Evolutionary conservation across 1,140 invertebrate genomes (phyloP).

Genomic region (Pseudobourletiella spinata): DNA sequence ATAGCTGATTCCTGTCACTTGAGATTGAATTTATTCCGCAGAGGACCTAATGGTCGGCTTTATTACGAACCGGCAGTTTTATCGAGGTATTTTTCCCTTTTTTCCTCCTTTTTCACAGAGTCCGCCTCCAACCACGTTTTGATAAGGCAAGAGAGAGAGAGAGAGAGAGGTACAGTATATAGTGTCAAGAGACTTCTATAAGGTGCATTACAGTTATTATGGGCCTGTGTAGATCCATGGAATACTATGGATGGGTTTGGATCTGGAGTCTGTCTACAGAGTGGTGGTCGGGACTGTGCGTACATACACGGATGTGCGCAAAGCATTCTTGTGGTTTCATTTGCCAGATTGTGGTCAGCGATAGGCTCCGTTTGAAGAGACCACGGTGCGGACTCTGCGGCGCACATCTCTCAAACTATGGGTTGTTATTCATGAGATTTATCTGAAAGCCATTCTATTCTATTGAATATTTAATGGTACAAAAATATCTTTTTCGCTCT

Average conservation of each 20-base stretch:
- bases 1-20: neutral
- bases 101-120: neutral
- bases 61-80: neutral
- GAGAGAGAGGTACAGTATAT: neutral
- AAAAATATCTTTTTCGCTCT: neutral
- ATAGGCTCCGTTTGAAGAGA: neutral
- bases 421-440: constrained; percentile 16
- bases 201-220: too few relatives aligned
- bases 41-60: constrained; percentile 5
- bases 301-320: too few relatives aligned
- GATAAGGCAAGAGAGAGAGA: neutral
- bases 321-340: constrained; percentile 9
- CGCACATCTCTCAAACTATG: neutral
- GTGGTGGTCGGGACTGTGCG: constrained; percentile 6
- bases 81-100: neutral
- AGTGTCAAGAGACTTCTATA: too few relatives aligned
- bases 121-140: neutral
- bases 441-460: constrained; percentile 5
- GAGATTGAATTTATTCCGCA: constrained; percentile 9
- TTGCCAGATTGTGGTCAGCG: constrained; percentile 8
- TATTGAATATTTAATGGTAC: constrained; percentile 8
- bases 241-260: constrained; percentile 7
- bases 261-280: constrained; percentile 4
- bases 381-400: too few relatives aligned
- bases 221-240: too few relatives aligned